A percentile compares a stretch with the other conserved stretches of the same genome.
Conservation (phyloP, 2,113 vertebrate species). For the Eulemur rufifrons region DNA sequence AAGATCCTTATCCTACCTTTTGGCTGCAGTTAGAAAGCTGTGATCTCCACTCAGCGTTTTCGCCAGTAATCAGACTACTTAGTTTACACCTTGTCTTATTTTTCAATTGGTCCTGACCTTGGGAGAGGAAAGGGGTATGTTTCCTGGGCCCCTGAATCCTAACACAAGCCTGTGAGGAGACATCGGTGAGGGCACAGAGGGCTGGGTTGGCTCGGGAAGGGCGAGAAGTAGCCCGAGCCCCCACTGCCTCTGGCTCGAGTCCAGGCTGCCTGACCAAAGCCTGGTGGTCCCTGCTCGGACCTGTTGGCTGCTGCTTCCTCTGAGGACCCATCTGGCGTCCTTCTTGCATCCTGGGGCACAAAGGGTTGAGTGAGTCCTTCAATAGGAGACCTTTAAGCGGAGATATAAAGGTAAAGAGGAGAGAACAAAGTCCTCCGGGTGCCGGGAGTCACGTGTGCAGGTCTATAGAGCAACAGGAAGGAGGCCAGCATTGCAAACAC, state of each 20-base stretch:
- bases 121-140: not conserved
- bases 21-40: not conserved
- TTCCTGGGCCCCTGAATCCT: not conserved
- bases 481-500: not conserved
- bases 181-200: not conserved
- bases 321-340: not conserved
- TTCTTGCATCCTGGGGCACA: not conserved
- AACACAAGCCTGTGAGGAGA: not conserved
- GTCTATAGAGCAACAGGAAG: accelerated
- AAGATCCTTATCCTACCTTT: not conserved
- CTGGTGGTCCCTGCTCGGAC: not conserved
- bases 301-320: not conserved
- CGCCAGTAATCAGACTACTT: not conserved
- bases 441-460: accelerated
- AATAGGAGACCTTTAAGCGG: not conserved
- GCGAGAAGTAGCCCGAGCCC: not conserved
- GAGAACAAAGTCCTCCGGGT: not conserved
- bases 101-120: not conserved
- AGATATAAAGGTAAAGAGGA: not conserved
- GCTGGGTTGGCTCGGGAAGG: not conserved
- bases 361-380: not conserved
- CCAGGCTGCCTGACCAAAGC: not conserved
- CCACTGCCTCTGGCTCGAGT: not conserved
- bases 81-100: not conserved
- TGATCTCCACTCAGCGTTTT: not conserved